phyloP scores from a whole-genome alignment of 2,888 invertebrate genomes.

The Polietes domitor region DNA sequence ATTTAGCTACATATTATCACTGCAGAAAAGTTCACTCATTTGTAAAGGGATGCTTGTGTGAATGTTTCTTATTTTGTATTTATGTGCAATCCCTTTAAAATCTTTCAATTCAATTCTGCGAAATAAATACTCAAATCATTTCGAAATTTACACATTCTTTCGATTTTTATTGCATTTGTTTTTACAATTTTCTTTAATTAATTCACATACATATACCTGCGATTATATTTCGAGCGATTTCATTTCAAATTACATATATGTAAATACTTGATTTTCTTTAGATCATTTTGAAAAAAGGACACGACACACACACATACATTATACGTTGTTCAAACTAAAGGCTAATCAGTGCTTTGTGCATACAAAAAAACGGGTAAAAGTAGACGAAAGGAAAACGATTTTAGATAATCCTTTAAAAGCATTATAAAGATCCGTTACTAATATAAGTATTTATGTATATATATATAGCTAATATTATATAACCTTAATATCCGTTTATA shows the following conservation, averaged over 20 bases:
- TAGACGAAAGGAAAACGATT: conserved; percentile 4
- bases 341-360: conserved; percentile 55
- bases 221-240: conserved; percentile 17
- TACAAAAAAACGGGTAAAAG: conserved; percentile 16
- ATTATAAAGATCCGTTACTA: conserved; percentile 35
- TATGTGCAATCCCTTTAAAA: too few relatives aligned
- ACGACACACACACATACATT: conserved; percentile 24
- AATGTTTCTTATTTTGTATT: too few relatives aligned
- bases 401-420: conserved; percentile 19
- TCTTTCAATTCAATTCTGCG: too few relatives aligned
- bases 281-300: conserved; percentile 1
- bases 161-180: neutral
- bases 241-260: conserved; percentile 14
- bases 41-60: too few relatives aligned
- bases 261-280: neutral
- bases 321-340: conserved; percentile 30
- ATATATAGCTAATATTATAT: conserved; percentile 9
- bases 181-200: conserved; percentile 10
- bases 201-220: conserved; percentile 6
- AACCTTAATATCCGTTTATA: neutral
- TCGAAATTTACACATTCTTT: neutral
- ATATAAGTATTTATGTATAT: conserved; percentile 32
- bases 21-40: too few relatives aligned
- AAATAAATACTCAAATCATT: neutral
- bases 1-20: too few relatives aligned